phyloP scores from a whole-genome alignment of 1,140 invertebrate species.

The Anagrus nilaparvatae region DNA sequence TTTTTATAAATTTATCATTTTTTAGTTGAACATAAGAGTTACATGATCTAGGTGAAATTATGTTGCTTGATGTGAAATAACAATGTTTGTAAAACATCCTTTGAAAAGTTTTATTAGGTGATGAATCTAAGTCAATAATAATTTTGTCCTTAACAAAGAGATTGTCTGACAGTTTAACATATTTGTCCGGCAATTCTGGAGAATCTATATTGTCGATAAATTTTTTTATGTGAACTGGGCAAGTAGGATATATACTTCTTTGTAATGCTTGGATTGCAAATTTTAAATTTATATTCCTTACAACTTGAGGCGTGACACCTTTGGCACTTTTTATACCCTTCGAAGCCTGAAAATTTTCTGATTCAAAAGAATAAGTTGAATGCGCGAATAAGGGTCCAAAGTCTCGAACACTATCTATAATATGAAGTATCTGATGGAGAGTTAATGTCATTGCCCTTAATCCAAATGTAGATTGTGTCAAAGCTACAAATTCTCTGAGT shows the following conservation, averaged over 20 bases:
- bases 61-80: too few relatives aligned
- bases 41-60: too few relatives aligned
- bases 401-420: slow-evolving; percentile 7
- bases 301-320: background rate
- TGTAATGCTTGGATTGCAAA: background rate
- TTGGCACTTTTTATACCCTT: background rate
- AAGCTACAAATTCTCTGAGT: slow-evolving; percentile 7
- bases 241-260: background rate
- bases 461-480: slow-evolving; percentile 5
- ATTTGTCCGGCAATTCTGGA: too few relatives aligned
- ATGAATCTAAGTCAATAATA: too few relatives aligned
- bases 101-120: too few relatives aligned
- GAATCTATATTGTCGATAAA: too few relatives aligned
- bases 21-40: too few relatives aligned
- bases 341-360: background rate
- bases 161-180: too few relatives aligned
- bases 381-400: background rate
- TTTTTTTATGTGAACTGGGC: background rate
- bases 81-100: too few relatives aligned
- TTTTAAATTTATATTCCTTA: background rate
- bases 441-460: slow-evolving; percentile 13
- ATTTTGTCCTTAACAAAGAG: too few relatives aligned
- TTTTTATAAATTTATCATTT: too few relatives aligned
- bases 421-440: slow-evolving; percentile 13
- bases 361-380: background rate